Evolutionary conservation across 2,113 vertebrate species (phyloP).

Genomic region (Hippocampus mohnikei): DNA sequence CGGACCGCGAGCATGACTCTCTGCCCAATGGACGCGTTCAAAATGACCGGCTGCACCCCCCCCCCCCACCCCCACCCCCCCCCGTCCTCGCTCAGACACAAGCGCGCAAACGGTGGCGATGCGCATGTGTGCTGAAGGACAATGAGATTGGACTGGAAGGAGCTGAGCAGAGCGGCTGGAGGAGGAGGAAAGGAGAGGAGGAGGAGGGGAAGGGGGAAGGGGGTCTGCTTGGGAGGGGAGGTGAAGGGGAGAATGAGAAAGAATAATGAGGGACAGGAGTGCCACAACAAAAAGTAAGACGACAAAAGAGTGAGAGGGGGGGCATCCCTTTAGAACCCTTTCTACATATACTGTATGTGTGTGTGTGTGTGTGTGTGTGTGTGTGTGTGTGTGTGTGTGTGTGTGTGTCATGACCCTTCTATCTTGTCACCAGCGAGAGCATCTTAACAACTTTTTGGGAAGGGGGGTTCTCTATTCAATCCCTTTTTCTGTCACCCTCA

Average conservation of each 20-base stretch:
- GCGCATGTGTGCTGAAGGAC: conserved; percentile 53
- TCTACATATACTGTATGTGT: conserved; percentile 4
- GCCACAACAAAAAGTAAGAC: conserved; percentile 11
- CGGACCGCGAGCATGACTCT: conserved; percentile 39
- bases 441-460: conserved; percentile 16
- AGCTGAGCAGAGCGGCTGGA: conserved; percentile 49
- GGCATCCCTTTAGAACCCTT: conserved; percentile 5
- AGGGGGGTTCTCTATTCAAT: conserved; percentile 6
- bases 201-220: conserved; percentile 1
- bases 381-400: conserved; percentile 3
- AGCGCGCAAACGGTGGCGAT: background rate
- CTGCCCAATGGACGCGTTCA: conserved; percentile 20
- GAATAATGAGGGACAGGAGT: conserved; percentile 42
- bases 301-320: conserved; percentile 26
- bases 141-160: conserved; percentile 66
- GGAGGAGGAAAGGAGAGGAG: conserved; percentile 22
- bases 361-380: conserved; percentile 14
- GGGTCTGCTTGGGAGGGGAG: conserved; percentile 46
- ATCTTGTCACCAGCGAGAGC: conserved; percentile 13
- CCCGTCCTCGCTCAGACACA: no score
- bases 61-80: no score
- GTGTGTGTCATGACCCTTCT: conserved; percentile 5
- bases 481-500: conserved; percentile 5
- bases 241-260: conserved; percentile 33
- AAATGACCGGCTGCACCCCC: conserved; percentile 46